phyloP scores from a whole-genome alignment of 2,888 invertebrate genomes.

The Dolichomitus sp. region DNA sequence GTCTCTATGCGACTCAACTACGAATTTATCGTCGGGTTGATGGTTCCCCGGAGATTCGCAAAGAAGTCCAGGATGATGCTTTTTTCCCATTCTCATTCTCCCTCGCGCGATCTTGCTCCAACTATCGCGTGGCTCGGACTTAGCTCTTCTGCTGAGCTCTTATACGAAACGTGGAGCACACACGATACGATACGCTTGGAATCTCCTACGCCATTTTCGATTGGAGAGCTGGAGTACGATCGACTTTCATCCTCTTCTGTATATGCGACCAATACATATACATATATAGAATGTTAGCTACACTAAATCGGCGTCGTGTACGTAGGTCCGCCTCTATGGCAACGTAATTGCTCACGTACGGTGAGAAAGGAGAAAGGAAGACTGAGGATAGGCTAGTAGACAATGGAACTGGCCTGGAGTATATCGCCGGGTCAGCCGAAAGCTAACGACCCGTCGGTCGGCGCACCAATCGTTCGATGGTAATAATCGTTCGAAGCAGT shows the following conservation, averaged over 20 bases:
- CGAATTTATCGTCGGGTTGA: conserved; percentile 71
- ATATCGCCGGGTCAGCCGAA: conserved; percentile 81
- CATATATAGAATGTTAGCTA: background rate
- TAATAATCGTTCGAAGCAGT: conserved; percentile 74
- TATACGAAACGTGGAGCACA: conserved; percentile 45
- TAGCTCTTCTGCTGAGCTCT: conserved; percentile 33
- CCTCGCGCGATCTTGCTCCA: conserved; percentile 17
- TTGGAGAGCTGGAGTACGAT: conserved; percentile 20
- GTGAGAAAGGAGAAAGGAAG: conserved; percentile 64
- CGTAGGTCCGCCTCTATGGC: conserved; percentile 66
- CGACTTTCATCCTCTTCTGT: conserved; percentile 21
- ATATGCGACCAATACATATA: background rate
- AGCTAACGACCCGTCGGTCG: conserved; percentile 79
- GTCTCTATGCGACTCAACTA: conserved; percentile 71
- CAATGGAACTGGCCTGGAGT: conserved; percentile 74
- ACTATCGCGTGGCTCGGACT: conserved; percentile 36
- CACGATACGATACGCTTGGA: conserved; percentile 68
- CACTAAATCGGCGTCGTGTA: conserved; percentile 43
- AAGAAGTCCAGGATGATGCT: conserved; percentile 64
- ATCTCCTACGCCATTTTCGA: conserved; percentile 50
- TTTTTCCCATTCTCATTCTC: conserved; percentile 24
- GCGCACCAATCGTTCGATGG: conserved; percentile 80
- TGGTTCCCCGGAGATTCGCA: conserved; percentile 60
- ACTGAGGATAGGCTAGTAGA: conserved; percentile 51
- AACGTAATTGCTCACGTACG: conserved; percentile 81